phyloP scores from a whole-genome alignment of 2,113 vertebrate genomes.

The Rattus rattus region DNA sequence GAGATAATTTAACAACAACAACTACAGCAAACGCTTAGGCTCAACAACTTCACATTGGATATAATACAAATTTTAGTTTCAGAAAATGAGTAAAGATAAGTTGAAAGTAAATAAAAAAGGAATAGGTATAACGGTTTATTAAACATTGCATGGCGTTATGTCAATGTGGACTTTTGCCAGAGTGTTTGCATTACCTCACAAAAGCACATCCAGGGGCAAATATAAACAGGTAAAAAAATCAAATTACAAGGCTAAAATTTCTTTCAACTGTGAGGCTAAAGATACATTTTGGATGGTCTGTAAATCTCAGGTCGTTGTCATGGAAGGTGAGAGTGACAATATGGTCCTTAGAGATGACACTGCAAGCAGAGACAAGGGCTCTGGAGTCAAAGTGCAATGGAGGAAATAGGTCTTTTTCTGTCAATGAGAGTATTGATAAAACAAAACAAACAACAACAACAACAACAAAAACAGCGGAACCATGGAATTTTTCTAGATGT shows the following conservation, averaged over 20 bases:
- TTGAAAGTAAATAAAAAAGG: neutral
- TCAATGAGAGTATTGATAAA: neutral
- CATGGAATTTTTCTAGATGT: neutral
- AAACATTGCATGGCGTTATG: neutral
- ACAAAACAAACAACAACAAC: neutral
- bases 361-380: neutral
- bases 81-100: neutral
- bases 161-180: neutral
- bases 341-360: neutral
- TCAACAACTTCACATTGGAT: neutral
- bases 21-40: neutral
- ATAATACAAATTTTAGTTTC: neutral
- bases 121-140: neutral
- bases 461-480: neutral
- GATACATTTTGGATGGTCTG: neutral
- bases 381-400: neutral
- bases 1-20: neutral
- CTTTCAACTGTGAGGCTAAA: neutral
- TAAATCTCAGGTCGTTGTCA: slow-evolving; percentile 4
- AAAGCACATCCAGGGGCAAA: neutral
- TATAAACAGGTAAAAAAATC: neutral
- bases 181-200: neutral
- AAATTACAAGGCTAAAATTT: neutral
- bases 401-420: neutral
- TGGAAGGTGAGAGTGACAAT: neutral